A percentile compares a stretch with the other conserved stretches of the same genome.
These are phyloP conservation scores for Spodoptera picta DNA, from an alignment of 2,888 invertebrate genomes.

Conservation along the genomic window DNA sequence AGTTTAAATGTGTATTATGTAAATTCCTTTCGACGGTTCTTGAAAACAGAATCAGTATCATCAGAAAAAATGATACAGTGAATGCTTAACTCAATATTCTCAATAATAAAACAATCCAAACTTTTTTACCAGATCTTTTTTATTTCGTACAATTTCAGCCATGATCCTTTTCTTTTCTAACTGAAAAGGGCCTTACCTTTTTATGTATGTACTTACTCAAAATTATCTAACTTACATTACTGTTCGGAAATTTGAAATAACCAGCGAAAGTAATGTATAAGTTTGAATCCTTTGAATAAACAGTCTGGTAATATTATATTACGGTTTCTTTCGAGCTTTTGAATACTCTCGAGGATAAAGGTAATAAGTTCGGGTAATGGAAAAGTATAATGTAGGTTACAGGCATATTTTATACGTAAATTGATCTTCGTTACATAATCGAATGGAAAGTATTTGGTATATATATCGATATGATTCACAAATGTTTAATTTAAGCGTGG, in stretches of 20 bases:
- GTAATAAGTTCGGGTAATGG: constrained; percentile 21
- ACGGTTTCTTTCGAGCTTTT: constrained; percentile 24
- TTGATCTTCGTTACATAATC: neutral
- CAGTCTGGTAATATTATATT: constrained; percentile 28
- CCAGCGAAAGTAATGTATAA: constrained; percentile 46
- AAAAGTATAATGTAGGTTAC: constrained; percentile 13
- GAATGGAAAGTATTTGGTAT: no score
- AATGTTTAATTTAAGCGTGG: constrained; percentile 1
- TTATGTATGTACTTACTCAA: constrained; percentile 6
- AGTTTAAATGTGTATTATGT: no score
- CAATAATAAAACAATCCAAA: no score
- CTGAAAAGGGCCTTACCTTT: constrained; percentile 1
- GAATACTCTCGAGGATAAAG: constrained; percentile 7
- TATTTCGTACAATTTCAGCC: no score
- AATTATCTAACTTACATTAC: constrained; percentile 37
- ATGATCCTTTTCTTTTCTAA: no score
- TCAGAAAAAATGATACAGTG: no score
- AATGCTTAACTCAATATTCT: no score
- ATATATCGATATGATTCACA: neutral
- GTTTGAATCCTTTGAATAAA: constrained; percentile 48
- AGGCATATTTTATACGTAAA: constrained; percentile 6
- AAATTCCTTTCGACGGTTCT: no score
- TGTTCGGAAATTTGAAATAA: constrained; percentile 37
- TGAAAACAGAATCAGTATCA: no score
- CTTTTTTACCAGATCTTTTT: no score